Percentiles rank a stretch among this genome's conserved stretches.
Evolutionary conservation across 2,888 invertebrate species (phyloP).

Genomic region (Cheilosia vulpina): DNA sequence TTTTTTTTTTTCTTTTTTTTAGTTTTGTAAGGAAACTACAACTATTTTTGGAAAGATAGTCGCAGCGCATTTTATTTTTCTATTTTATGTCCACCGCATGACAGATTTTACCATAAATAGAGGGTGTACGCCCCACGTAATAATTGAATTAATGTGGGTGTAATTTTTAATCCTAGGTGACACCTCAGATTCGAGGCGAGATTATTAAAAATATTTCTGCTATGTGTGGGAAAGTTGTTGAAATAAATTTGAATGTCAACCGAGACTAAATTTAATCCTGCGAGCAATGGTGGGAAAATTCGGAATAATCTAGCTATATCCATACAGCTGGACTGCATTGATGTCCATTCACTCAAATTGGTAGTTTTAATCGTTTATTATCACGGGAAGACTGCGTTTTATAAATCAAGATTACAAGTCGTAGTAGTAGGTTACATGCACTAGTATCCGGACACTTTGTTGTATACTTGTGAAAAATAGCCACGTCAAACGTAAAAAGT

Average conservation of each 20-base stretch:
- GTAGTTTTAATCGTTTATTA: no score
- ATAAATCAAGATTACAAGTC: no score
- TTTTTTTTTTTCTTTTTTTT: conserved; percentile 3
- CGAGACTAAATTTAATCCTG: conserved; percentile 10
- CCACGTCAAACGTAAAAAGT: no score
- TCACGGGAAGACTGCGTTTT: no score
- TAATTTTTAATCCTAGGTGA: conserved; percentile 71
- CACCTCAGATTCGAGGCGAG: conserved; percentile 49
- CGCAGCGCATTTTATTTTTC: conserved; percentile 14
- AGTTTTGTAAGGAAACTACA: conserved; percentile 14
- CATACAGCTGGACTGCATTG: no score
- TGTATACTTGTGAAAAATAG: no score
- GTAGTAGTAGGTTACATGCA: no score
- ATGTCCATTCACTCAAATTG: no score
- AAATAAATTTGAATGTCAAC: background rate
- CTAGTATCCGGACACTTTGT: no score
- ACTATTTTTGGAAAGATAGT: conserved; percentile 47
- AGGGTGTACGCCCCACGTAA: conserved; percentile 9
- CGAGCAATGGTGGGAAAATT: background rate
- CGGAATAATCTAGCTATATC: background rate
- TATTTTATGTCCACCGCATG: background rate
- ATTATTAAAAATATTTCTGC: conserved; percentile 57
- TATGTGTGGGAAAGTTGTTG: conserved; percentile 61
- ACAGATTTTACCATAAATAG: conserved; percentile 1
- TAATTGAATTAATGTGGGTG: conserved; percentile 51